Percentiles rank a stretch among this genome's conserved stretches.
Evolutionary conservation across 2,888 invertebrate species (phyloP).

Genomic region (Tetranychus piercei): DNA sequence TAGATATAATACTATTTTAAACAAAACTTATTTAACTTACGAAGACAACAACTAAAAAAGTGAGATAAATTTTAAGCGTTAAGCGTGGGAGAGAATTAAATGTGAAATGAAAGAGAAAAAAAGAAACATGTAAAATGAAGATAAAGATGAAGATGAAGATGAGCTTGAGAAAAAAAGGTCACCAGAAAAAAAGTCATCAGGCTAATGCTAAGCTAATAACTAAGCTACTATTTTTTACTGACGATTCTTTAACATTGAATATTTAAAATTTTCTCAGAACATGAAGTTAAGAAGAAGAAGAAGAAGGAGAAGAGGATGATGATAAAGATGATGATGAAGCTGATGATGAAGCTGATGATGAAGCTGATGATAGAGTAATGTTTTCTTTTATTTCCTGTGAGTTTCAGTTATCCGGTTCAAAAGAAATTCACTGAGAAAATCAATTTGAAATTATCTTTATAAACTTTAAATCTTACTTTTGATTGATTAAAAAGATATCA

Average conservation of each 20-base stretch:
- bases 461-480: too few relatives aligned
- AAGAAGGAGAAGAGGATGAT: too few relatives aligned
- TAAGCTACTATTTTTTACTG: neutral
- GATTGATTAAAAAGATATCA: neutral
- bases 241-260: neutral
- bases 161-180: slow-evolving; percentile 1
- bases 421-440: neutral
- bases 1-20: too few relatives aligned
- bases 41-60: too few relatives aligned
- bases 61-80: neutral
- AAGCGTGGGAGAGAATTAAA: neutral
- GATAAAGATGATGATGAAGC: too few relatives aligned
- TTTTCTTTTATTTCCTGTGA: neutral
- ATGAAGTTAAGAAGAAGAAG: neutral
- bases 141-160: slow-evolving; percentile 1
- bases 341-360: neutral
- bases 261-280: neutral
- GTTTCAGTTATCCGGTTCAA: neutral
- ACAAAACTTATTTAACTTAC: too few relatives aligned
- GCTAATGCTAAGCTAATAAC: neutral
- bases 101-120: neutral
- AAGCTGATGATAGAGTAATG: neutral
- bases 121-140: neutral
- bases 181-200: neutral
- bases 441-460: neutral